phyloP scores from a whole-genome alignment of 2,797 vertebrate genomes.

The Orientallactaga sibirica region DNA sequence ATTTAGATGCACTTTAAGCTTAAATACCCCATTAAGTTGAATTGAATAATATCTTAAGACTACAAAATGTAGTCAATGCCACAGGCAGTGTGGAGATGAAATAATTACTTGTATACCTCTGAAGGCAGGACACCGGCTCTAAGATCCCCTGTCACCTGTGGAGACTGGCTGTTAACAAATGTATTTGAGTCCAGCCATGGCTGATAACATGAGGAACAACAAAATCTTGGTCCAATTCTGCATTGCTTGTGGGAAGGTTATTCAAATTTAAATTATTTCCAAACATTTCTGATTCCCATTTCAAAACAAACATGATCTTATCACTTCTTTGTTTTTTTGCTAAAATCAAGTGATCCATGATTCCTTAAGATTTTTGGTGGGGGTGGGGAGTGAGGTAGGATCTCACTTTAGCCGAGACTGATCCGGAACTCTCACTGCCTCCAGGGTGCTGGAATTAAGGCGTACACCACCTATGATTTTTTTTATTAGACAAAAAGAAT shows the following conservation, averaged over 20 bases:
- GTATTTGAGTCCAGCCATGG: not conserved
- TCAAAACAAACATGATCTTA: not conserved
- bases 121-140: not conserved
- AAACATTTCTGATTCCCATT: not conserved
- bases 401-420: too few species aligned
- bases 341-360: not conserved
- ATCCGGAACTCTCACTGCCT: too few species aligned
- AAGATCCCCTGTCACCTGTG: not conserved
- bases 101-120: not conserved
- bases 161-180: not conserved
- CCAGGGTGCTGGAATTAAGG: too few species aligned
- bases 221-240: not conserved
- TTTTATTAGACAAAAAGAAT: not conserved
- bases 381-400: too few species aligned
- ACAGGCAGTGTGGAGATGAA: not conserved
- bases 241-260: not conserved
- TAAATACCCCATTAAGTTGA: not conserved
- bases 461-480: too few species aligned
- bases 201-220: not conserved
- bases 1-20: slow-evolving; percentile 19
- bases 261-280: not conserved
- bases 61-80: not conserved
- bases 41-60: not conserved
- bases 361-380: too few species aligned
- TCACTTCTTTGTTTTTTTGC: not conserved